These are phyloP conservation scores for Xestia xanthographa DNA, from an alignment of 2,888 invertebrate species.

Conservation along the genomic window DNA sequence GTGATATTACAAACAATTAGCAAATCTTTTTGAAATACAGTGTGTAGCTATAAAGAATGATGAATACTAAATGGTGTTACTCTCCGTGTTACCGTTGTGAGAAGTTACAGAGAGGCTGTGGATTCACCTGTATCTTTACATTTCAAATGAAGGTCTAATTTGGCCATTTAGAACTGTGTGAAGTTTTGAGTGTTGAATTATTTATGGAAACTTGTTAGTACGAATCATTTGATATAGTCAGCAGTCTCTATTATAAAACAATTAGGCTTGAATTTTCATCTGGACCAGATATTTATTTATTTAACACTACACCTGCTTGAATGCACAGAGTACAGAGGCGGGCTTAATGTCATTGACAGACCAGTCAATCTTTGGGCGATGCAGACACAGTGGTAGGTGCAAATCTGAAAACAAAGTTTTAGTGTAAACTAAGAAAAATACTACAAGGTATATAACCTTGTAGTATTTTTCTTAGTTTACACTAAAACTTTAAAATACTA, in stretches of 20 bases:
- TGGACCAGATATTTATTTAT: neutral
- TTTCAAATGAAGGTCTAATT: slow-evolving; percentile 51
- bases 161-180: neutral
- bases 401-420: too few relatives aligned
- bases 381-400: neutral
- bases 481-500: too few relatives aligned
- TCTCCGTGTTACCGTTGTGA: neutral
- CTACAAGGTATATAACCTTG: too few relatives aligned
- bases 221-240: neutral
- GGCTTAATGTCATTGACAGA: neutral
- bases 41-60: slow-evolving; percentile 28
- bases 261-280: neutral
- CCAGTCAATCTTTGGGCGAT: neutral
- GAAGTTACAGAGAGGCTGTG: slow-evolving; percentile 14
- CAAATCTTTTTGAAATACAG: slow-evolving; percentile 29
- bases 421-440: too few relatives aligned
- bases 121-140: slow-evolving; percentile 33
- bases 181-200: slow-evolving; percentile 11
- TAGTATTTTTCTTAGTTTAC: too few relatives aligned
- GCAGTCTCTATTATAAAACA: neutral
- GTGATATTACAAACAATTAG: slow-evolving; percentile 6
- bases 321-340: too few relatives aligned
- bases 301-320: too few relatives aligned
- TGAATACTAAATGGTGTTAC: slow-evolving; percentile 29
- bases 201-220: slow-evolving; percentile 1